Conservation (phyloP, 2,113 vertebrate species). For the Brachyistius frenatus region DNA sequence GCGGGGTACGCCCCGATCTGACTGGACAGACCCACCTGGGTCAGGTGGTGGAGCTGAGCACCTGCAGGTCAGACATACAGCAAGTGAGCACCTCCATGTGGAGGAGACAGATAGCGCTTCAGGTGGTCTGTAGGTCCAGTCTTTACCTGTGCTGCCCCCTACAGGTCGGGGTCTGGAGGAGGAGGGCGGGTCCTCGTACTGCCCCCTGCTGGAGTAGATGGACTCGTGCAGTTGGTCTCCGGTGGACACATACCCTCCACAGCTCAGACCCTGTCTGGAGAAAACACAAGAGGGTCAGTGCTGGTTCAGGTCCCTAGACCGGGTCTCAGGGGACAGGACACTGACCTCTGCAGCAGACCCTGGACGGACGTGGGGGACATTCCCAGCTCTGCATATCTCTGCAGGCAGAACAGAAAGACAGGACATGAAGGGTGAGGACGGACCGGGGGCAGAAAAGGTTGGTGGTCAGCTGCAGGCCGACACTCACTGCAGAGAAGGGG, state of each 20-base stretch:
- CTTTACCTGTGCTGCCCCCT: slow-evolving; percentile 93
- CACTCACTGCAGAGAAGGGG: slow-evolving; percentile 84
- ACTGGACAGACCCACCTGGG: slow-evolving; percentile 95
- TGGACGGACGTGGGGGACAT: slow-evolving; percentile 90
- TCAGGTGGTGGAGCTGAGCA: slow-evolving; percentile 95
- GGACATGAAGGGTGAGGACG: no score
- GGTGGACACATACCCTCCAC: slow-evolving; percentile 85
- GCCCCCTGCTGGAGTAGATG: slow-evolving; percentile 87
- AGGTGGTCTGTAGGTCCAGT: no score
- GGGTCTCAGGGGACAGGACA: neutral
- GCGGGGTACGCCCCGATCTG: slow-evolving; percentile 91
- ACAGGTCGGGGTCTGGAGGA: slow-evolving; percentile 93
- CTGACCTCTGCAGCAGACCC: slow-evolving; percentile 91
- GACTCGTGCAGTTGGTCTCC: slow-evolving; percentile 88
- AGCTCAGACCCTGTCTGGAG: slow-evolving; percentile 86
- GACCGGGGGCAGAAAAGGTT: no score
- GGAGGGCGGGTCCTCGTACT: slow-evolving; percentile 89
- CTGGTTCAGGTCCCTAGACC: neutral
- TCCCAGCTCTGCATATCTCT: slow-evolving; percentile 94
- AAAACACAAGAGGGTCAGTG: slow-evolving; percentile 25
- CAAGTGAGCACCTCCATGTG: neutral
- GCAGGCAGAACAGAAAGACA: slow-evolving; percentile 25
- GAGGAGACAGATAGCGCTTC: neutral
- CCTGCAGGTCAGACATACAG: slow-evolving; percentile 78
- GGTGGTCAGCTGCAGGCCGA: slow-evolving; percentile 37